phyloP scores from a whole-genome alignment of 2,888 invertebrate genomes.

The Clivina fossor region DNA sequence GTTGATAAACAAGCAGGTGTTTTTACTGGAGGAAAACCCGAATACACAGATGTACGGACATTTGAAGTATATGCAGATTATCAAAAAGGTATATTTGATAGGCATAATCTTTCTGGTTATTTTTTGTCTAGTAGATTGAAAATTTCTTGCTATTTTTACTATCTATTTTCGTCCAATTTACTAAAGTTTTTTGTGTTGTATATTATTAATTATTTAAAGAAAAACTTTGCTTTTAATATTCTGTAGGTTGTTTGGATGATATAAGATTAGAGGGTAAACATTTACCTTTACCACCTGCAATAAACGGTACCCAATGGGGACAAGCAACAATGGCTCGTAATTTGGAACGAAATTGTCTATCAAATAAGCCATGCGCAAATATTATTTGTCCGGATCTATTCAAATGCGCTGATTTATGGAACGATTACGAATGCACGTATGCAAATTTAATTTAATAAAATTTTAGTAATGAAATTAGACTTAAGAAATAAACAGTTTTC shows the following conservation, averaged over 20 bases:
- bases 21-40: conserved; percentile 93
- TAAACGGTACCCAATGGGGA: conserved; percentile 95
- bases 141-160: no score
- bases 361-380: conserved; percentile 92
- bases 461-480: conserved; percentile 19
- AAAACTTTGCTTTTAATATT: conserved; percentile 10
- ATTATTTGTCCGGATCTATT: conserved; percentile 92
- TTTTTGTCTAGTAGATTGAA: no score
- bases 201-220: no score
- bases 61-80: conserved; percentile 95
- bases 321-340: conserved; percentile 93
- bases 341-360: conserved; percentile 88
- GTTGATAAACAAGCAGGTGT: conserved; percentile 95
- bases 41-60: conserved; percentile 90
- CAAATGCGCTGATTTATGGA: conserved; percentile 96
- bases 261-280: conserved; percentile 92
- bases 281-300: conserved; percentile 89
- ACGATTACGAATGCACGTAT: conserved; percentile 98
- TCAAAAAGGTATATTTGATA: conserved; percentile 71
- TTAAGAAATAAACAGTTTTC: conserved; percentile 1
- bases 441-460: conserved; percentile 52
- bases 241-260: conserved; percentile 76
- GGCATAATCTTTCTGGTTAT: no score
- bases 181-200: no score
- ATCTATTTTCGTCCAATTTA: no score